Conservation (phyloP, 2,797 vertebrate species). For the Gymnothorax reevesii region DNA sequence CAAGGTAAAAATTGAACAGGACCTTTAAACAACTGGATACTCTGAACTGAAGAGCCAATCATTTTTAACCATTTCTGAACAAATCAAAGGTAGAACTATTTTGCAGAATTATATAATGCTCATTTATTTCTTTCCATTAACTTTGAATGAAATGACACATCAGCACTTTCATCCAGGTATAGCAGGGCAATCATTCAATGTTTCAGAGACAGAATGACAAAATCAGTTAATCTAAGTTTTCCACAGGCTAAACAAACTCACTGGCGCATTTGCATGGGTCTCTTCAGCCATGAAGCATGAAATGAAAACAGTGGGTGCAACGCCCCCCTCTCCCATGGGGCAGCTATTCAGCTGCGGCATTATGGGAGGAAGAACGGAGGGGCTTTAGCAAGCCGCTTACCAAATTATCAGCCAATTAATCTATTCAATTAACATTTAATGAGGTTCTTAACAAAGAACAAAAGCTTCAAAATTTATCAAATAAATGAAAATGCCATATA, state of each 20-base stretch:
- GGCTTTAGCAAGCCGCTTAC: background rate
- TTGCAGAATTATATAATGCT: background rate
- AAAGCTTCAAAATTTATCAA: background rate
- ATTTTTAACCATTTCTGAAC: background rate
- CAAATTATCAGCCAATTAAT: constrained; percentile 13
- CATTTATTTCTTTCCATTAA: background rate
- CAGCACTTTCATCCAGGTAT: background rate
- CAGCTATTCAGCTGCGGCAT: background rate
- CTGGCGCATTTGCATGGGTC: background rate
- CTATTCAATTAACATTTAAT: constrained; percentile 4
- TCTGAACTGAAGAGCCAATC: background rate
- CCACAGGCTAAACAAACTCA: constrained; percentile 5
- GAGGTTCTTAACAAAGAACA: background rate
- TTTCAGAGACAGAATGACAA: constrained; percentile 4
- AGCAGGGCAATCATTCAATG: background rate
- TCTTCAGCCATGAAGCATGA: background rate
- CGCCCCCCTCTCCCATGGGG: background rate
- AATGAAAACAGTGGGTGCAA: background rate
- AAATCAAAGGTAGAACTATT: background rate
- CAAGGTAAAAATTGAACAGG: too few species aligned
- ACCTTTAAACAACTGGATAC: background rate
- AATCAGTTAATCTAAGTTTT: constrained; percentile 12
- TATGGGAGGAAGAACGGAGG: background rate
- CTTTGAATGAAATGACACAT: background rate
- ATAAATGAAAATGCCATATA: background rate